Evolutionary conservation across 2,888 invertebrate genomes (phyloP), one percentile per base, ranked within the genome.

Genomic region (Agrochola macilenta): DNA sequence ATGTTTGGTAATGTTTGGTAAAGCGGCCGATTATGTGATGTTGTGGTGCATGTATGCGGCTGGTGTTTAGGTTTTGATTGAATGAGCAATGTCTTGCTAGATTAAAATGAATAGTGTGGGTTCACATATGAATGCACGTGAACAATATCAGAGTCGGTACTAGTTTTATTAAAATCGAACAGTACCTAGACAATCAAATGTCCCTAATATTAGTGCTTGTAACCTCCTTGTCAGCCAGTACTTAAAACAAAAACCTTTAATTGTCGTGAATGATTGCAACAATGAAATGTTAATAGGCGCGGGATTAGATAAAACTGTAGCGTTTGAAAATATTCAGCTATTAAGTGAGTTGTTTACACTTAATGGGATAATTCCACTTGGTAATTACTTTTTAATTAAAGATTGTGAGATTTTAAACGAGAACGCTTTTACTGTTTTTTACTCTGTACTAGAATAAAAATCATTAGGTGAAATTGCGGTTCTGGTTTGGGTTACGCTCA

Each of bases 381-480:
- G 79, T 86, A 71, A 85, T 85, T 85, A 78, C 84, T 84, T 84
- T 88, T 86, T 70, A 76, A 86, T 83, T 77, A 72, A 43, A 78
- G 26, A 81, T 83, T 79, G 70, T 64, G 61, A 72, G 73, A 69
- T 76, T 78, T 78, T 78, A 68, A 73, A 68, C 68, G 74, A 65
- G 57, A 66, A 43, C 14, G 69, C 49, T 73, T 63, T 71, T 72
- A 74, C 49, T 39, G 58, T 83, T 58, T 58, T 52, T 69, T 58
- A 23, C n/a, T 46, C 46, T 26, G 68, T 14, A 52, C 14, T 60
- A 39, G 60, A 39, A 46, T 68, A 54, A 60, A 35, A 26, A 30
- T 76, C 12, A 60, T n/a, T 49, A 26, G 2, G n/a, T 35, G 14
- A 35, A 20, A 11, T 57, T 12, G 66, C 14, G n/a, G 52, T 43